phyloP scores from a whole-genome alignment of 2,797 vertebrate genomes.

The Urocyon cinereoargenteus region DNA sequence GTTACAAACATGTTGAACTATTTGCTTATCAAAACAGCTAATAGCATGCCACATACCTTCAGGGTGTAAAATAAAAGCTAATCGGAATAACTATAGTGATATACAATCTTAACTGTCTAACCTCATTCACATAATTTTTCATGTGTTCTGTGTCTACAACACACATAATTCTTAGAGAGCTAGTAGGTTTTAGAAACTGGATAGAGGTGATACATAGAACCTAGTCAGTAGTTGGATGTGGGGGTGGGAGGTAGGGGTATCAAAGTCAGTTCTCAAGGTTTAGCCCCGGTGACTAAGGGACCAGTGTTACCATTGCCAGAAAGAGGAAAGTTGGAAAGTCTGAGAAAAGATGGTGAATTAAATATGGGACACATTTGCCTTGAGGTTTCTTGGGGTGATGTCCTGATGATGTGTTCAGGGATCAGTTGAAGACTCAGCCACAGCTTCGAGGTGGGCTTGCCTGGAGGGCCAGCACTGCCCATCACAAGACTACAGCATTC shows the following conservation, averaged over 20 bases:
- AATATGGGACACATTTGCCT: too few relatives aligned
- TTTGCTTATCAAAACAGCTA: neutral
- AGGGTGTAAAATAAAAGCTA: neutral
- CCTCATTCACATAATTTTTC: neutral
- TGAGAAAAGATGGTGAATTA: neutral
- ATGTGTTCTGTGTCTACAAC: too few relatives aligned
- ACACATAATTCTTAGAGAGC: neutral
- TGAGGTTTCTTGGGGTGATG: neutral
- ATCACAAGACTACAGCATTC: accelerated
- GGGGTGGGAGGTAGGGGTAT: too few relatives aligned
- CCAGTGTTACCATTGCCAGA: neutral
- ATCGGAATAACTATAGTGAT: neutral
- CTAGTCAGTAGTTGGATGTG: neutral
- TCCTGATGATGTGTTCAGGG: neutral
- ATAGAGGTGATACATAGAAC: accelerated
- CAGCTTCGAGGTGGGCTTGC: too few relatives aligned
- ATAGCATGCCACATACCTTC: neutral
- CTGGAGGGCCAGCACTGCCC: neutral
- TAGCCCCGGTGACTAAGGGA: neutral
- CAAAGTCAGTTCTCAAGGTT: neutral
- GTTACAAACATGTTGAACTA: neutral
- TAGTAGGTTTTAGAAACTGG: neutral
- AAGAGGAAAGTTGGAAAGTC: neutral
- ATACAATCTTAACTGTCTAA: neutral
- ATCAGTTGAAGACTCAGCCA: neutral